phyloP scores from a whole-genome alignment of 2,888 invertebrate species.

The Clusia tigrina region DNA sequence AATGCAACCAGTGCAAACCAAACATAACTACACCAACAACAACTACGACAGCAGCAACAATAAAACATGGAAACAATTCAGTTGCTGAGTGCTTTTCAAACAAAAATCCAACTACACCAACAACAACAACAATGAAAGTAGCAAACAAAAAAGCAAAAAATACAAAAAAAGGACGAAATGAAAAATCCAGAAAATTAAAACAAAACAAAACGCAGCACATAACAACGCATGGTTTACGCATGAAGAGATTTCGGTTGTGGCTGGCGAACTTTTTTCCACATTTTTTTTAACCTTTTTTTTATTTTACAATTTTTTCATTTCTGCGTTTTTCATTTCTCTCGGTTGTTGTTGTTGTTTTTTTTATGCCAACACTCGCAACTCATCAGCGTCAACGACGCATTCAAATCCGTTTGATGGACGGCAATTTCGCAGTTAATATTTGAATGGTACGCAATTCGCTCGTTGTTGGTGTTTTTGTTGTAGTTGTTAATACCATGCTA shows the following conservation, averaged over 20 bases:
- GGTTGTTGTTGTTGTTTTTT: slow-evolving; percentile 17
- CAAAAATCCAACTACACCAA: slow-evolving; percentile 39
- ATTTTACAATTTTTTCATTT: slow-evolving; percentile 40
- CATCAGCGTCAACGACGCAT: slow-evolving; percentile 62
- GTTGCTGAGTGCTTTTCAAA: slow-evolving; percentile 64
- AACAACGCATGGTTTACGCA: slow-evolving; percentile 54
- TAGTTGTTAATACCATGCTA: slow-evolving; percentile 39
- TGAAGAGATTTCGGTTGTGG: slow-evolving; percentile 60
- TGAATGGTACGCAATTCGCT: slow-evolving; percentile 53
- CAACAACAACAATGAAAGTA: slow-evolving; percentile 26
- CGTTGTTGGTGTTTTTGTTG: slow-evolving; percentile 20
- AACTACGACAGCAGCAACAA: slow-evolving; percentile 37
- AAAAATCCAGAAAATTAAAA: slow-evolving; percentile 61
- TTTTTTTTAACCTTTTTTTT: slow-evolving; percentile 30
- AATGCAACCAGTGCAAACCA: slow-evolving; percentile 27
- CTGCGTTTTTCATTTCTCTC: slow-evolving; percentile 29
- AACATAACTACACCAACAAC: slow-evolving; percentile 19
- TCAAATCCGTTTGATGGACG: slow-evolving; percentile 62
- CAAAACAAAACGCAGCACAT: slow-evolving; percentile 55
- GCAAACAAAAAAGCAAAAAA: slow-evolving; percentile 26
- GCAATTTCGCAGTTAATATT: slow-evolving; percentile 30
- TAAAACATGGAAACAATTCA: slow-evolving; percentile 62
- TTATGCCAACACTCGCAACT: slow-evolving; percentile 38
- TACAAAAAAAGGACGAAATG: slow-evolving; percentile 28
- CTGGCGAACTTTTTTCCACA: slow-evolving; percentile 51